Conservation (phyloP, 1,140 invertebrate species). For the Sesamia nonagrioides region DNA sequence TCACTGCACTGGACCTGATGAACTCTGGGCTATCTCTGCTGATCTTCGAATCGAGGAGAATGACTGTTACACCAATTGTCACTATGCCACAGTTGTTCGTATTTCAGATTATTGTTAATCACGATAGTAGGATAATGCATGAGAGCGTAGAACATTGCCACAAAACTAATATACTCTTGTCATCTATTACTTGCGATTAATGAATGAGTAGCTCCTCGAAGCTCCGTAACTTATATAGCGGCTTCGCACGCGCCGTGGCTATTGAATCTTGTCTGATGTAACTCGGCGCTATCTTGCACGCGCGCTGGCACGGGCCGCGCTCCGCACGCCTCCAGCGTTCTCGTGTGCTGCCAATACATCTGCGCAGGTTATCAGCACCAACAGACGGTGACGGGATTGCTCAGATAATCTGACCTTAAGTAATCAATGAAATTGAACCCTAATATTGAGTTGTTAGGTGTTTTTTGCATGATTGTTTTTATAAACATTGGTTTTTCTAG, state of each 20-base stretch:
- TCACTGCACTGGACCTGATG: constrained; percentile 67
- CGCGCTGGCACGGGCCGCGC: constrained; percentile 42
- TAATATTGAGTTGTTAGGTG: neutral
- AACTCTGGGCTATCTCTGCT: constrained; percentile 78
- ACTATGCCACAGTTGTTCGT: constrained; percentile 85
- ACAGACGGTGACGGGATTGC: constrained; percentile 2
- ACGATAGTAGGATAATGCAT: constrained; percentile 76
- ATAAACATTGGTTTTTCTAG: neutral
- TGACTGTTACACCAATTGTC: constrained; percentile 84
- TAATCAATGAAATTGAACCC: neutral
- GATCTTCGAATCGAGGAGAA: constrained; percentile 81
- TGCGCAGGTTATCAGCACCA: constrained; percentile 16
- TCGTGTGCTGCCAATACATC: constrained; percentile 7
- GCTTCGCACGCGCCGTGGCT: constrained; percentile 70
- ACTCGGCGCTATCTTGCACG: constrained; percentile 70
- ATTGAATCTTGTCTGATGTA: constrained; percentile 70
- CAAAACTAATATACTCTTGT: constrained; percentile 75
- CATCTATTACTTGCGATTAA: constrained; percentile 75
- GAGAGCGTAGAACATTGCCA: constrained; percentile 85
- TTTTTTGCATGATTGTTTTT: neutral
- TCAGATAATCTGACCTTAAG: constrained; percentile 10
- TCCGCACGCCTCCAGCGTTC: constrained; percentile 13
- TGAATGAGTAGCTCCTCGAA: constrained; percentile 71
- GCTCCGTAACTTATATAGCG: constrained; percentile 70
- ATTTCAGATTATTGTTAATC: constrained; percentile 70